phyloP scores from a whole-genome alignment of 2,888 invertebrate species.

The Agrotis puta region DNA sequence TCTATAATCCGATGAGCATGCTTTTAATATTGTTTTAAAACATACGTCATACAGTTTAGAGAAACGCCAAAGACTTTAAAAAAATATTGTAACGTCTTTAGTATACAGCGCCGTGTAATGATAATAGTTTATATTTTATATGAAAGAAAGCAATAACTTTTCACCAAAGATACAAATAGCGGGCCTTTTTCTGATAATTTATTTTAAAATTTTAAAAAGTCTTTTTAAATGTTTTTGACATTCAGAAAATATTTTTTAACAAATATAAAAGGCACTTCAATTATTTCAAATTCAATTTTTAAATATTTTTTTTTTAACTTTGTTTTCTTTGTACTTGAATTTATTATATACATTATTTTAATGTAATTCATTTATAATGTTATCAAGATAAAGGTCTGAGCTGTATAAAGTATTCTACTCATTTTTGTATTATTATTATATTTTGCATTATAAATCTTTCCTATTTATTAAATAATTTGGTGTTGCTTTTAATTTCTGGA shows the following conservation, averaged over 20 bases:
- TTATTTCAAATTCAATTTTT: not conserved
- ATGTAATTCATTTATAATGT: constrained; percentile 8
- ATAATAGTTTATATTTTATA: constrained; percentile 70
- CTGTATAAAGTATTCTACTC: constrained; percentile 66
- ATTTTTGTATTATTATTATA: constrained; percentile 62
- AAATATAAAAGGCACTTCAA: no score
- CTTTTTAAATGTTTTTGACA: no score
- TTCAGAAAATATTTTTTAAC: no score
- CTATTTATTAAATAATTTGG: constrained; percentile 75
- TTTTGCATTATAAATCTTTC: constrained; percentile 68
- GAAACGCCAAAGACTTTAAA: constrained; percentile 87
- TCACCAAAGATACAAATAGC: constrained; percentile 81
- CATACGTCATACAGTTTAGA: constrained; percentile 89
- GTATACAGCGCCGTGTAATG: constrained; percentile 68
- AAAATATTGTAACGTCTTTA: constrained; percentile 75
- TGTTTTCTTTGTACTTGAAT: no score
- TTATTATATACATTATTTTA: not conserved
- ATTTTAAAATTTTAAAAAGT: not conserved
- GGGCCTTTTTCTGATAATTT: constrained; percentile 73
- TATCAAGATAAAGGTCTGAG: constrained; percentile 63
- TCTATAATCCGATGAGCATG: constrained; percentile 66
- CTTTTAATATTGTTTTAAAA: constrained; percentile 75
- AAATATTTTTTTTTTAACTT: not conserved
- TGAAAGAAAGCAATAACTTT: constrained; percentile 78
- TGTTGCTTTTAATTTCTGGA: constrained; percentile 79